Evolutionary conservation across 2,113 vertebrate species (phyloP).

Genomic region (Lethenteron reissneri): DNA sequence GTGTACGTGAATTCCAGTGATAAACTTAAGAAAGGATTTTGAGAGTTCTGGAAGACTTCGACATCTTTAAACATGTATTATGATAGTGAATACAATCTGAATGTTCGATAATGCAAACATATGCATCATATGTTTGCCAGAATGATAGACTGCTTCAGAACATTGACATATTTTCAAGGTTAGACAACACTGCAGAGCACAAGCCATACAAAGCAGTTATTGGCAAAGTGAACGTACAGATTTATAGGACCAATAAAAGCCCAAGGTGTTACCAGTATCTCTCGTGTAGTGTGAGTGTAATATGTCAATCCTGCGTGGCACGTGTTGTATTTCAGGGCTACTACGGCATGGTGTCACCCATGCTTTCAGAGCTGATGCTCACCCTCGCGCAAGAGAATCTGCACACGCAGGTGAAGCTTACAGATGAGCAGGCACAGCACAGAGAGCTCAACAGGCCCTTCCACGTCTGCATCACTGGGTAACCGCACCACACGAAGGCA

Average conservation of each 20-base stretch:
- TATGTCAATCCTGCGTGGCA: neutral
- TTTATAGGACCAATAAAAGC: neutral
- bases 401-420: conserved; percentile 15
- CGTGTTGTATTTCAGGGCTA: conserved; percentile 31
- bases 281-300: no score
- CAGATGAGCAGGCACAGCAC: conserved; percentile 25
- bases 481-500: conserved; percentile 7
- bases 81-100: no score
- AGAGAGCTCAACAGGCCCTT: conserved; percentile 23
- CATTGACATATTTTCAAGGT: neutral
- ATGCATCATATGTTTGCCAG: no score
- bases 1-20: no score
- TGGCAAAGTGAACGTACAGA: neutral
- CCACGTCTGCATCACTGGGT: conserved; percentile 69
- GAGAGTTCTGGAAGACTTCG: no score
- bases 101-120: no score
- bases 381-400: conserved; percentile 48
- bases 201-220: neutral
- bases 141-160: neutral
- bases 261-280: no score
- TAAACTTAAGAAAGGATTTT: no score
- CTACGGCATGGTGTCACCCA: conserved; percentile 36
- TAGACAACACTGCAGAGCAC: neutral
- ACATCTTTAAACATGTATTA: no score
- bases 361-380: conserved; percentile 33